Percentiles rank a stretch among this genome's conserved stretches.
Conservation (phyloP, 2,888 invertebrate genomes). For the Epirrhoe alternata region DNA sequence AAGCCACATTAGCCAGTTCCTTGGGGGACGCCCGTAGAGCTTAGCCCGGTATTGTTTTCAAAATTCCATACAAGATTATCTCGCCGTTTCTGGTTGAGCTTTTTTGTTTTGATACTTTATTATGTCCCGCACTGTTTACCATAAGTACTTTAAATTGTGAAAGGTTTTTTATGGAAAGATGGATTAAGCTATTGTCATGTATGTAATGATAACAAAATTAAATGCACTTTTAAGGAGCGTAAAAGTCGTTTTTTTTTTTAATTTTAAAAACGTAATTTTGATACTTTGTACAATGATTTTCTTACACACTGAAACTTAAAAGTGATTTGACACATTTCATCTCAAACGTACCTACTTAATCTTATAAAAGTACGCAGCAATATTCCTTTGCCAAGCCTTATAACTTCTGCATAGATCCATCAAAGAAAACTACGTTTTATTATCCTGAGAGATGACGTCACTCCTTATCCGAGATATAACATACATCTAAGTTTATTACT, state of each 20-base stretch:
- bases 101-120: conserved; percentile 5
- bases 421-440: conserved; percentile 28
- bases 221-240: too few species aligned
- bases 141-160: too few species aligned
- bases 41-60: conserved; percentile 24
- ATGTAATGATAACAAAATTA: too few species aligned
- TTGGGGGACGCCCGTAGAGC: conserved; percentile 12
- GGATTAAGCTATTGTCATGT: too few species aligned
- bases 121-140: not conserved
- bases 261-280: too few species aligned
- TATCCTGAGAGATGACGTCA: conserved; percentile 25
- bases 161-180: too few species aligned
- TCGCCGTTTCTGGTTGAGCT: conserved; percentile 3
- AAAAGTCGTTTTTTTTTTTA: too few species aligned
- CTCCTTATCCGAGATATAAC: conserved; percentile 31
- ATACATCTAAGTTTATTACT: conserved; percentile 40
- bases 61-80: conserved; percentile 20
- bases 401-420: conserved; percentile 21
- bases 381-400: conserved; percentile 15
- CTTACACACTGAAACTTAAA: too few species aligned
- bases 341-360: conserved; percentile 4
- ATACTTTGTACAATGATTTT: too few species aligned
- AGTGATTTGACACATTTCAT: not conserved
- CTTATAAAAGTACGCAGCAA: conserved; percentile 19
- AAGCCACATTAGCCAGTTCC: conserved; percentile 53